phyloP scores from a whole-genome alignment of 2,113 vertebrate species.

The Paedocypris sp. region DNA sequence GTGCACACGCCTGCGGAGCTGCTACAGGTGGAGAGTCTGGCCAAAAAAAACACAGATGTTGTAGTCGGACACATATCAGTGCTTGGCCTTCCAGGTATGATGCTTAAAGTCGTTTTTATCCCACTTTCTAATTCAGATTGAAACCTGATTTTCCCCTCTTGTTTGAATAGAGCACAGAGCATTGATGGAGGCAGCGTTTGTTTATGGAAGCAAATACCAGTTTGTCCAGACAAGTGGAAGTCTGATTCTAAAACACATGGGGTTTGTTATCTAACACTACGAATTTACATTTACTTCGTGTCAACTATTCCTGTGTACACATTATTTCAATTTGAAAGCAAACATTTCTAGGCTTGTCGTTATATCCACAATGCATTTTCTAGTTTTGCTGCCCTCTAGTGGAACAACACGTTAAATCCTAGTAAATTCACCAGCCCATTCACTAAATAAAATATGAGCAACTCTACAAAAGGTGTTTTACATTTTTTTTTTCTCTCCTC shows the following conservation, averaged over 20 bases:
- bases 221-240: slow-evolving; percentile 86
- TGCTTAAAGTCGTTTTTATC: neutral
- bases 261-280: slow-evolving; percentile 53
- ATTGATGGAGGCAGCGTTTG: slow-evolving; percentile 88
- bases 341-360: no score
- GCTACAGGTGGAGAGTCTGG: slow-evolving; percentile 63
- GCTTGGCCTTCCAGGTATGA: slow-evolving; percentile 79
- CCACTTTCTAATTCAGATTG: neutral
- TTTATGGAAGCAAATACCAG: slow-evolving; percentile 77
- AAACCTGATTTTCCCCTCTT: neutral
- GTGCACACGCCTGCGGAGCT: slow-evolving; percentile 69
- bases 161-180: slow-evolving; percentile 75
- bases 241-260: slow-evolving; percentile 63
- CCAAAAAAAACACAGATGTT: slow-evolving; percentile 70
- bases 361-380: no score
- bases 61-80: slow-evolving; percentile 75
- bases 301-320: no score
- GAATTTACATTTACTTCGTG: neutral
- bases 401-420: no score
- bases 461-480: no score
- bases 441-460: no score
- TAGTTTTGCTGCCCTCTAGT: no score
- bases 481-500: no score
- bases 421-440: no score
- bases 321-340: no score